Evolutionary conservation across 2,888 invertebrate genomes (phyloP).

Genomic region (Periphyllus acericola): DNA sequence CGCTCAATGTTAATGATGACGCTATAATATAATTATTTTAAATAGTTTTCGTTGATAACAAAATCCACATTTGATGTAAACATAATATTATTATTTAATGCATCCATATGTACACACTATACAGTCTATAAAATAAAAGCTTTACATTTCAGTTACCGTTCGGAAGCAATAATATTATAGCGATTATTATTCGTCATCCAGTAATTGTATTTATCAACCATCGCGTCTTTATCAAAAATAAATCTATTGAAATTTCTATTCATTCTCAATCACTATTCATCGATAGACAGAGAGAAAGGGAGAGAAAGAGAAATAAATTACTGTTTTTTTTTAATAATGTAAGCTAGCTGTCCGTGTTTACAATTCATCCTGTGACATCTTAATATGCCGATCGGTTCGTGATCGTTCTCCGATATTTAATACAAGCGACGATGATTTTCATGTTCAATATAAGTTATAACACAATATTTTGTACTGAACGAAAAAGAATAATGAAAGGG

Average conservation of each 20-base stretch:
- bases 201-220: slow-evolving; percentile 5
- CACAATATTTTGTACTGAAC: too few relatives aligned
- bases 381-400: not conserved
- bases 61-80: slow-evolving; percentile 14
- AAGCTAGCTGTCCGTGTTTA: not conserved
- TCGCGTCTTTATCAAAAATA: not conserved
- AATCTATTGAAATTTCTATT: not conserved
- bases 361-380: not conserved
- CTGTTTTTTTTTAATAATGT: not conserved
- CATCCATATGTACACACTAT: not conserved
- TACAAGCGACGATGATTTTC: not conserved
- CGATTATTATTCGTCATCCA: slow-evolving; percentile 8
- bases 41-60: slow-evolving; percentile 33
- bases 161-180: not conserved
- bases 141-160: not conserved
- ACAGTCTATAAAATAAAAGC: not conserved
- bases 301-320: not conserved
- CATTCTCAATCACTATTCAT: not conserved
- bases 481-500: too few relatives aligned
- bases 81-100: not conserved
- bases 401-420: too few relatives aligned
- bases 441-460: too few relatives aligned
- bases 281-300: not conserved
- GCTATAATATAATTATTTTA: slow-evolving; percentile 37
- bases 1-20: slow-evolving; percentile 37